A percentile compares a stretch with the other conserved stretches of the same genome.
phyloP scores from a whole-genome alignment of 2,888 invertebrate genomes.

The Drosophila birchii region DNA sequence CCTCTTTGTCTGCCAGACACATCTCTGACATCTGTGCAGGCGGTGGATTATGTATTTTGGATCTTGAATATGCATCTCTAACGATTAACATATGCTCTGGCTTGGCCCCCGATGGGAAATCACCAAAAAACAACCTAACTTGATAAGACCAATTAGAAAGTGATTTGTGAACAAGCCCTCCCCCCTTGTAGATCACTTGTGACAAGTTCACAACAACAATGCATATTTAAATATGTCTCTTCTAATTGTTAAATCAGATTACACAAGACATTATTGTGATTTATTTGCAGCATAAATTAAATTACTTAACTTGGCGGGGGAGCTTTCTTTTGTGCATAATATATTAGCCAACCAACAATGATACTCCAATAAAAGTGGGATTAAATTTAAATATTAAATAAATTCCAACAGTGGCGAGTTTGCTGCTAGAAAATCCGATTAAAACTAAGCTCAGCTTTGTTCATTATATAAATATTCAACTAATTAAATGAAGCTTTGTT shows the following conservation, averaged over 20 bases:
- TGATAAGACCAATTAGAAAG: conserved; percentile 36
- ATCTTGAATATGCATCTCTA: conserved; percentile 38
- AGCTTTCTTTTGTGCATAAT: neutral
- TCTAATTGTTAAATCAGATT: conserved; percentile 12
- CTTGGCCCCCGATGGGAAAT: conserved; percentile 15
- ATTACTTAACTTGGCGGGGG: neutral
- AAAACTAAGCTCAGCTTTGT: neutral
- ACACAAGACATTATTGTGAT: conserved; percentile 9
- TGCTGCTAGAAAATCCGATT: neutral
- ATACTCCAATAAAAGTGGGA: neutral
- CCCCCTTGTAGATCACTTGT: conserved; percentile 27
- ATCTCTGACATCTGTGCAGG: conserved; percentile 32
- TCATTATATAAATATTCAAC: neutral
- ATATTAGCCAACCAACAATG: neutral
- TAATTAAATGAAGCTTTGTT: neutral
- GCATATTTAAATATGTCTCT: neutral
- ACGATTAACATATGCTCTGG: conserved; percentile 31
- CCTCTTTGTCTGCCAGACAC: conserved; percentile 26
- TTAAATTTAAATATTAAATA: neutral
- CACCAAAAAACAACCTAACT: neutral
- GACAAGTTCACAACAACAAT: conserved; percentile 10
- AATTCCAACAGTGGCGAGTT: neutral
- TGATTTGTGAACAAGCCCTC: conserved; percentile 23
- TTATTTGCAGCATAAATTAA: neutral
- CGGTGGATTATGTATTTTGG: conserved; percentile 24